phyloP scores from a whole-genome alignment of 1,140 invertebrate genomes.

The Brachionus paranguensis region DNA sequence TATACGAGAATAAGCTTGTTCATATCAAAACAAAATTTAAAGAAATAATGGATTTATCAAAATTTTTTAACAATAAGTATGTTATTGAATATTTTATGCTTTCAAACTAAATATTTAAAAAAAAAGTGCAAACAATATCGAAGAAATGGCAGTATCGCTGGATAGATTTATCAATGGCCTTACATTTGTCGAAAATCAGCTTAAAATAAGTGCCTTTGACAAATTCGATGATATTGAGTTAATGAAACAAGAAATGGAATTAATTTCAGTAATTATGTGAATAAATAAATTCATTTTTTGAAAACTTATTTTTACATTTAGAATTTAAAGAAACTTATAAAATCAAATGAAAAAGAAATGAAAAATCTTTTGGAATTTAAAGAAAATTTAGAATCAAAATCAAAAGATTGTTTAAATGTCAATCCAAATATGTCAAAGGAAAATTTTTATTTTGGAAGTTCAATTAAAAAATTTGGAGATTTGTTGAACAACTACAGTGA shows the following conservation, averaged over 20 bases:
- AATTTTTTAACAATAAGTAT: background rate
- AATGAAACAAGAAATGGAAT: background rate
- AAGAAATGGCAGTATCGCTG: background rate
- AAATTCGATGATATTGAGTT: background rate
- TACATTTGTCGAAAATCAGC: background rate
- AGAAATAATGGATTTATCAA: background rate
- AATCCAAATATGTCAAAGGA: background rate
- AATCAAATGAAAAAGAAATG: background rate
- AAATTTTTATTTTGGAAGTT: background rate
- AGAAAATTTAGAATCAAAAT: background rate
- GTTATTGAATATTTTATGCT: background rate
- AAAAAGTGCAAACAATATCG: background rate
- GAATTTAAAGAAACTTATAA: background rate
- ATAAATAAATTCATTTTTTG: background rate
- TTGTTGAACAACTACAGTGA: background rate
- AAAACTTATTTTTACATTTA: background rate
- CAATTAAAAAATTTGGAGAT: background rate
- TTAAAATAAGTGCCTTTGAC: background rate
- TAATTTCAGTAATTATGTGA: background rate
- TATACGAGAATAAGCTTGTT: background rate
- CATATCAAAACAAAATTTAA: background rate
- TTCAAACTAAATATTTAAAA: background rate
- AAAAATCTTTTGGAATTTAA: background rate
- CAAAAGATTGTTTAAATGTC: background rate
- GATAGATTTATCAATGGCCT: background rate